phyloP scores from a whole-genome alignment of 2,113 vertebrate genomes.

The Brachyistius frenatus region DNA sequence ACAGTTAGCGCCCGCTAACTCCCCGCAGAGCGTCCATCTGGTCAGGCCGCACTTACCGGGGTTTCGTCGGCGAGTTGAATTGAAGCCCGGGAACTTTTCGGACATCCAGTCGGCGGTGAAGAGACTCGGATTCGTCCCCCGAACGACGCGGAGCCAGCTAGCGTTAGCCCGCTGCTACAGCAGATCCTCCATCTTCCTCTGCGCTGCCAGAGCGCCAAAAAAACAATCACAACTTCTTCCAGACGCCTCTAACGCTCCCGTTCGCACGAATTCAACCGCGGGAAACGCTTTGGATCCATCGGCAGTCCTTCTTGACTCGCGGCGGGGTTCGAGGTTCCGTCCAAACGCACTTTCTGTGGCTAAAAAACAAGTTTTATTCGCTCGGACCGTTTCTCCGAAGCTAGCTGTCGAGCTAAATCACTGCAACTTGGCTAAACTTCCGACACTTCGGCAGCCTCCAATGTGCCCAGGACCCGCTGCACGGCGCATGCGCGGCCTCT shows the following conservation, averaged over 20 bases:
- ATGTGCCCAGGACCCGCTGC: constrained; percentile 45
- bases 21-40: not conserved
- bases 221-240: constrained; percentile 82
- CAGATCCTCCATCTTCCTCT: constrained; percentile 79
- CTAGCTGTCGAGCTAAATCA: constrained; percentile 68
- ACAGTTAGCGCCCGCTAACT: constrained; percentile 37
- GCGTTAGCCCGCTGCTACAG: constrained; percentile 73
- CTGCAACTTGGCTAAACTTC: constrained; percentile 75
- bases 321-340: not conserved
- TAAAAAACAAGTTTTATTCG: constrained; percentile 61
- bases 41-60: constrained; percentile 40
- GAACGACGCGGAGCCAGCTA: constrained; percentile 48
- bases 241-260: constrained; percentile 37
- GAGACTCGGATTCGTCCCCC: constrained; percentile 14
- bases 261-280: not conserved
- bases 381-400: constrained; percentile 40
- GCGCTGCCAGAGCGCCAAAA: constrained; percentile 78
- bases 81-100: constrained; percentile 13
- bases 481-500: constrained; percentile 68
- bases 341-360: constrained; percentile 16
- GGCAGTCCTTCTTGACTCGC: not conserved
- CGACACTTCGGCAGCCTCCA: constrained; percentile 49
- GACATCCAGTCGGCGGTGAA: constrained; percentile 6
- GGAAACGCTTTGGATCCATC: constrained; percentile 55
- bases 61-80: not conserved